Base-by-base conservation (phyloP, 1,140 invertebrate species). In the Pentalonia nigronervosa region DNA sequence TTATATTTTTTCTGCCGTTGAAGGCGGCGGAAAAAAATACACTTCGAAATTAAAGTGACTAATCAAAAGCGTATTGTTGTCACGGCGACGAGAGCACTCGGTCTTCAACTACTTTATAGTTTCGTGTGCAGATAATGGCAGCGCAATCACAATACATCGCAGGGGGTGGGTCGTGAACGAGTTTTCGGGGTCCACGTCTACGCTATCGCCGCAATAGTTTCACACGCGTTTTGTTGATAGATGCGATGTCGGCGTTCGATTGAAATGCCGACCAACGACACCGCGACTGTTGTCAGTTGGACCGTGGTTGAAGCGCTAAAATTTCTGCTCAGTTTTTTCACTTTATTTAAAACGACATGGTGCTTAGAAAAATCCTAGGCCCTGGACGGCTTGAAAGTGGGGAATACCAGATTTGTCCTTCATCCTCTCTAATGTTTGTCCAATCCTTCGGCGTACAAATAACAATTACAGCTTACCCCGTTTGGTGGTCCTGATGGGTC, bases 41-140 rank as follows among this genome's bases (percentile, higher is more conserved):
- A 53, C 23, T 50, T 53, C 87, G 21, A 89, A 89, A 89, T 89
- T 50, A 50, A 53, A 56, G 48, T 23, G 36, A 89, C 88, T 56
- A 56, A 89, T 89, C 88, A 89, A 89, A 89, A 53, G 8, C n/a
- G 20, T 53, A 89, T 87, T 86, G 47, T 87, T 87, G 47, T 20
- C 11, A 17, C 36, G 41, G 23, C 36, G 9, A 45, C 83, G 60
- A 76, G n/a, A 76, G 30, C 3, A 14, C 30, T 76, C 14, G 60
- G 60, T 76, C 60, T 76, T 76, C 21, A 4, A 6, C 14, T 17
- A 76, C 60, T 76, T 76, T 76, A 76, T 76, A 3, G 60, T 76
- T 76, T 76, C n/a, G 60, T n/a, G 60, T 76, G n/a, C 30, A 0
- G 60, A 76, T 76, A 76, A 76, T 76, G 60, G 9, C 60, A 67